Percentiles rank a stretch among this genome's conserved stretches.
Conservation (phyloP, 2,113 vertebrate genomes). For the Pipa parva region DNA sequence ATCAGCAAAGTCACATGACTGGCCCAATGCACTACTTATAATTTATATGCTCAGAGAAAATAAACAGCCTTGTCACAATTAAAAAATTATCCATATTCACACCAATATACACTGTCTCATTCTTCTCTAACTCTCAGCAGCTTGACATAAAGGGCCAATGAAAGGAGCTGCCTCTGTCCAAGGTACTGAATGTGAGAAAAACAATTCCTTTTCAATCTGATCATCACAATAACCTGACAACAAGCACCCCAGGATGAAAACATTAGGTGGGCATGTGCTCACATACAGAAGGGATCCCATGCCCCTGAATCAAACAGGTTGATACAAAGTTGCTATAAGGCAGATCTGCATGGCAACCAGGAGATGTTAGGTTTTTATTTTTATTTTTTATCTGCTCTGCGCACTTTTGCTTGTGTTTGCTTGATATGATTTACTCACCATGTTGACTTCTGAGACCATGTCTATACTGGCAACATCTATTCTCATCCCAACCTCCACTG, state of each 20-base stretch:
- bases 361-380: conserved; percentile 8
- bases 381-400: conserved; percentile 41
- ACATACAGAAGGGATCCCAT: neutral
- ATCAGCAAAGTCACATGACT: too few relatives aligned
- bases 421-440: conserved; percentile 73
- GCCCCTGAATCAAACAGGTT: conserved; percentile 11
- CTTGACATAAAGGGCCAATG: too few relatives aligned
- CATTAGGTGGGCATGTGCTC: neutral
- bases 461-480: conserved; percentile 90
- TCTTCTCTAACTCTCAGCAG: too few relatives aligned
- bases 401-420: conserved; percentile 30
- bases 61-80: too few relatives aligned
- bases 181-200: neutral
- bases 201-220: neutral
- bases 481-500: conserved; percentile 88
- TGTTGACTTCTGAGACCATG: conserved; percentile 93
- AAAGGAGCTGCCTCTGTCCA: neutral
- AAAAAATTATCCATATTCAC: too few relatives aligned
- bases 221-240: neutral
- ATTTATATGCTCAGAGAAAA: too few relatives aligned
- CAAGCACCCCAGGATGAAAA: conserved; percentile 3
- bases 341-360: conserved; percentile 12
- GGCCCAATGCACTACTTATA: too few relatives aligned
- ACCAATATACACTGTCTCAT: too few relatives aligned
- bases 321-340: conserved; percentile 32